phyloP scores from a whole-genome alignment of 2,888 invertebrate genomes.

The Pammene fasciana region DNA sequence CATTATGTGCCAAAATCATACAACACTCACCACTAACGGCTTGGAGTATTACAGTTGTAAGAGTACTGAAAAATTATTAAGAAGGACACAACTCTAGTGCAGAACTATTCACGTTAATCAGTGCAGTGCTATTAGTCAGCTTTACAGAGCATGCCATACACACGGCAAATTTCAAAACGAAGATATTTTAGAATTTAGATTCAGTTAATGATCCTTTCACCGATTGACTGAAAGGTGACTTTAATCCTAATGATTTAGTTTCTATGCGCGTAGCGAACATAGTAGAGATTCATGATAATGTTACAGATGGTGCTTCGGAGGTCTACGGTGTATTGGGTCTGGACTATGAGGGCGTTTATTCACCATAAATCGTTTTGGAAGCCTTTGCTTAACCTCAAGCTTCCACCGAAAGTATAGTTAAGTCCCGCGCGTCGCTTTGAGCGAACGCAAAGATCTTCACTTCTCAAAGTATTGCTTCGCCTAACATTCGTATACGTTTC shows the following conservation, averaged over 20 bases:
- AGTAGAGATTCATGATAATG: slow-evolving; percentile 66
- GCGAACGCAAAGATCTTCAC: slow-evolving; percentile 70
- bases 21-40: slow-evolving; percentile 82
- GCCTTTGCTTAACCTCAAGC: slow-evolving; percentile 79
- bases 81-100: slow-evolving; percentile 78
- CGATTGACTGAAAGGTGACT: slow-evolving; percentile 56
- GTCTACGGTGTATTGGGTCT: slow-evolving; percentile 57
- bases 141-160: slow-evolving; percentile 75
- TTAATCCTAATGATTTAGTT: slow-evolving; percentile 28
- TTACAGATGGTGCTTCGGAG: slow-evolving; percentile 63
- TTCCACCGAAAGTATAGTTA: slow-evolving; percentile 78
- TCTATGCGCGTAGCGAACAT: slow-evolving; percentile 73
- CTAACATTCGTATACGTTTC: slow-evolving; percentile 80
- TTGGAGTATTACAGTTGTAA: slow-evolving; percentile 77
- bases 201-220: slow-evolving; percentile 60
- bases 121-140: slow-evolving; percentile 83
- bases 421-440: slow-evolving; percentile 67
- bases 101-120: slow-evolving; percentile 64
- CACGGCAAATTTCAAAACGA: slow-evolving; percentile 78
- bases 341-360: slow-evolving; percentile 56
- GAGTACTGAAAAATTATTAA: slow-evolving; percentile 75
- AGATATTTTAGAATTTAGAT: slow-evolving; percentile 71
- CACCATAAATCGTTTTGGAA: slow-evolving; percentile 79
- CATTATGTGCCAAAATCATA: slow-evolving; percentile 73
- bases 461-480: slow-evolving; percentile 73